These are phyloP conservation scores for Zaprionus africanus DNA, from an alignment of 1,140 invertebrate species.

Conservation along the genomic window DNA sequence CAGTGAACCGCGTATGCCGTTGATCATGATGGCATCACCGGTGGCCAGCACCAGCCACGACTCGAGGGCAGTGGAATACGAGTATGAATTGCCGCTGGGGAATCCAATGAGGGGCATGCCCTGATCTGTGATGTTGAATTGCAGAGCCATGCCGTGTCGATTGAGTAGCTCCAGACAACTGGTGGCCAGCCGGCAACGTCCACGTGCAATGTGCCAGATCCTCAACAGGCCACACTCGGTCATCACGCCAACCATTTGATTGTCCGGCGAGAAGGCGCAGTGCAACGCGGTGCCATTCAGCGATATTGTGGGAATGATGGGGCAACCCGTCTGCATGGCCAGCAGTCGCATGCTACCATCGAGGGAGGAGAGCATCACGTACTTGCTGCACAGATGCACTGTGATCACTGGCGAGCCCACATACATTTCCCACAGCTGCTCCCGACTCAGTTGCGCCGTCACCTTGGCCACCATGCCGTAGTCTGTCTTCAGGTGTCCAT, in stretches of 20 bases:
- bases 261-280: conserved; percentile 78
- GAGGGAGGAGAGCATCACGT: conserved; percentile 75
- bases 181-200: conserved; percentile 49
- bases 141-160: conserved; percentile 59
- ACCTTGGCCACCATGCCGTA: conserved; percentile 74
- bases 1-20: conserved; percentile 71
- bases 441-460: conserved; percentile 43
- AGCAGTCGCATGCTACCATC: conserved; percentile 78
- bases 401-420: conserved; percentile 77
- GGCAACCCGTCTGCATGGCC: conserved; percentile 66
- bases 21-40: conserved; percentile 77
- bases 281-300: conserved; percentile 67
- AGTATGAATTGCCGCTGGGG: conserved; percentile 74
- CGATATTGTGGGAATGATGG: conserved; percentile 73
- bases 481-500: conserved; percentile 68
- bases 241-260: conserved; percentile 71
- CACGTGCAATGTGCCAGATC: conserved; percentile 71
- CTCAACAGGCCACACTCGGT: conserved; percentile 74
- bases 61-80: conserved; percentile 69
- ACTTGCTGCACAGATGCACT: conserved; percentile 79
- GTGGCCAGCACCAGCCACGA: conserved; percentile 80
- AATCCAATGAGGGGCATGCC: conserved; percentile 76
- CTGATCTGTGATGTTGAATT: conserved; percentile 78
- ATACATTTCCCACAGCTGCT: conserved; percentile 64
- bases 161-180: conserved; percentile 68